phyloP scores from a whole-genome alignment of 2,797 vertebrate genomes.

The Malurus splendens region DNA sequence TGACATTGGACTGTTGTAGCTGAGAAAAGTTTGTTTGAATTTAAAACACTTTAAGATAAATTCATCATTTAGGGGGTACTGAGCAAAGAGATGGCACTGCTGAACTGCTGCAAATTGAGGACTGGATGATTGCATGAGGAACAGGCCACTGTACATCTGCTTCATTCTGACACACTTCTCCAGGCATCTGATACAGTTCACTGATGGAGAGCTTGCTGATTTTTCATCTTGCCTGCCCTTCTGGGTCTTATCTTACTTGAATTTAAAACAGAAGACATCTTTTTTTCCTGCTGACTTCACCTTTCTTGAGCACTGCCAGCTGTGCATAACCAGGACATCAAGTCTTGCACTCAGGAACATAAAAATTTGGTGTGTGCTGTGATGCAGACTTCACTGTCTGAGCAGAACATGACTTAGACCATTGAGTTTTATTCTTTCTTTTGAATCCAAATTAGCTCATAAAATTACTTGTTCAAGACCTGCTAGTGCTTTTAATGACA shows the following conservation, averaged over 20 bases:
- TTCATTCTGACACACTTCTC: not conserved
- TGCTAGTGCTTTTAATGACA: not conserved
- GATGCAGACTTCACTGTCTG: not conserved
- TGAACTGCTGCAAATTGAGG: not conserved
- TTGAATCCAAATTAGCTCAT: not conserved
- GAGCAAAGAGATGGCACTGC: not conserved
- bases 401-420: not conserved
- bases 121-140: not conserved
- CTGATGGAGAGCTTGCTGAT: not conserved
- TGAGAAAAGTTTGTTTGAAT: not conserved
- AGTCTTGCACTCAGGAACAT: not conserved
- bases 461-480: not conserved
- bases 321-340: rapidly evolving
- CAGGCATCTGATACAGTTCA: not conserved
- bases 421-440: not conserved
- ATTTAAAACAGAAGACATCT: not conserved
- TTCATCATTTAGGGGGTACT: not conserved
- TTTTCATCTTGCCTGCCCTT: not conserved
- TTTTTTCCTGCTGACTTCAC: not conserved
- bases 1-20: not conserved
- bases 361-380: not conserved
- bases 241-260: not conserved
- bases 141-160: not conserved
- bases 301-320: not conserved
- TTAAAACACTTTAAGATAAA: not conserved